Evolutionary conservation across 2,888 invertebrate species (phyloP).

Genomic region (Dyspetes luteomarginatus): DNA sequence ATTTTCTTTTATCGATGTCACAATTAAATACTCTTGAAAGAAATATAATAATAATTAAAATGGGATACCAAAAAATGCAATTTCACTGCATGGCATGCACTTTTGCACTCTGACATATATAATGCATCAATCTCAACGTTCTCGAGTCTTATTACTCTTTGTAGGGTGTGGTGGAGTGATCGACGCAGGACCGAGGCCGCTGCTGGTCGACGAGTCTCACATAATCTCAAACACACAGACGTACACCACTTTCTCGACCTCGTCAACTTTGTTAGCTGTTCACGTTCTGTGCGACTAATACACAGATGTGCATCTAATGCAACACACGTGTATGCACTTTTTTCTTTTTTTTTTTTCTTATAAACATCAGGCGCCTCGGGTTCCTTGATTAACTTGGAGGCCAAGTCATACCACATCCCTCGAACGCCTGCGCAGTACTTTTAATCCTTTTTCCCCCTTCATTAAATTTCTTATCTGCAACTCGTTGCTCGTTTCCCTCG

Average conservation of each 20-base stretch:
- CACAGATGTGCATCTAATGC: slow-evolving; percentile 18
- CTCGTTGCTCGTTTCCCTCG: slow-evolving; percentile 10
- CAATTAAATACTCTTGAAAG: too few species aligned
- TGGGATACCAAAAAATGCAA: too few species aligned
- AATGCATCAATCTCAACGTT: slow-evolving; percentile 42
- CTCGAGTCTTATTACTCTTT: slow-evolving; percentile 32
- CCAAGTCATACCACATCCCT: slow-evolving; percentile 29
- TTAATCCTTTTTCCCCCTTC: background rate
- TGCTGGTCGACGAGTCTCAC: slow-evolving; percentile 58
- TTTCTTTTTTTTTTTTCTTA: slow-evolving; percentile 1
- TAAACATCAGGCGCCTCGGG: slow-evolving; percentile 23
- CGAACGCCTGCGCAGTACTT: slow-evolving; percentile 20
- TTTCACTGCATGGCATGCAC: slow-evolving; percentile 1
- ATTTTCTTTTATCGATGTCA: too few species aligned
- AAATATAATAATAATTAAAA: too few species aligned
- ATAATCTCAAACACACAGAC: slow-evolving; percentile 59
- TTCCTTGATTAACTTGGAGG: slow-evolving; percentile 55
- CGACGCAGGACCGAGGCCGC: slow-evolving; percentile 74
- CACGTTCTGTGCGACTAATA: slow-evolving; percentile 2
- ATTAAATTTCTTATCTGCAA: slow-evolving; percentile 36
- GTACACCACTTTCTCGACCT: slow-evolving; percentile 77
- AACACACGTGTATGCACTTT: slow-evolving; percentile 25
- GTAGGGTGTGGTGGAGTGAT: slow-evolving; percentile 68
- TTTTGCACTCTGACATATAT: slow-evolving; percentile 69
- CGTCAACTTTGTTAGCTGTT: slow-evolving; percentile 65